These are phyloP conservation scores for Heliconius hermathena DNA, from an alignment of 1,140 invertebrate species.

Conservation along the genomic window DNA sequence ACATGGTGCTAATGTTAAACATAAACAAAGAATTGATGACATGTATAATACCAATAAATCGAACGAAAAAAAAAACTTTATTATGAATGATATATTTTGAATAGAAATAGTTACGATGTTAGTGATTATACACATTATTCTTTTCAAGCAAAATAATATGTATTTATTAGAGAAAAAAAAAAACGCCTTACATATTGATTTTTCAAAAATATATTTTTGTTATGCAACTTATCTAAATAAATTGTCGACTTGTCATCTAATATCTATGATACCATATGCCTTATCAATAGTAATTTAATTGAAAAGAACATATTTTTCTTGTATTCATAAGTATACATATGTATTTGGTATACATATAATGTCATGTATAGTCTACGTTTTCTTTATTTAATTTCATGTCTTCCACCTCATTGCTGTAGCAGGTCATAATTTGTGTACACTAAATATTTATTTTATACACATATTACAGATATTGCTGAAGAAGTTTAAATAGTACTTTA, in stretches of 20 bases:
- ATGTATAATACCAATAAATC: background rate
- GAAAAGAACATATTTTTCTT: background rate
- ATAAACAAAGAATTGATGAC: background rate
- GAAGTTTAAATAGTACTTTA: conserved; percentile 17
- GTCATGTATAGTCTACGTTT: background rate
- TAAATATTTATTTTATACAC: conserved; percentile 28
- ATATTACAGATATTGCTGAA: conserved; percentile 19
- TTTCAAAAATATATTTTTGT: background rate
- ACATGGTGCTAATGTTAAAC: conserved; percentile 44
- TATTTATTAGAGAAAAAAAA: background rate
- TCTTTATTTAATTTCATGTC: conserved; percentile 27
- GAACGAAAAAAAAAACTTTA: conserved; percentile 4
- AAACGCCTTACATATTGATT: background rate
- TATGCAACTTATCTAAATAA: conserved; percentile 14
- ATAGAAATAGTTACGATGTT: conserved; percentile 8
- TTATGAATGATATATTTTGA: conserved; percentile 5
- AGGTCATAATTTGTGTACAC: conserved; percentile 13
- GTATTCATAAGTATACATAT: background rate
- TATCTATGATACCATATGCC: conserved; percentile 1
- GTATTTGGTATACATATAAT: background rate
- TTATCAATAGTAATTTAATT: conserved; percentile 2
- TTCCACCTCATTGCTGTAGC: conserved; percentile 16
- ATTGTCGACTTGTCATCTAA: conserved; percentile 1
- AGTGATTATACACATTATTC: background rate
- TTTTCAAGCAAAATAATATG: background rate